phyloP scores from a whole-genome alignment of 2,888 invertebrate genomes.

The Platycheirus albimanus region DNA sequence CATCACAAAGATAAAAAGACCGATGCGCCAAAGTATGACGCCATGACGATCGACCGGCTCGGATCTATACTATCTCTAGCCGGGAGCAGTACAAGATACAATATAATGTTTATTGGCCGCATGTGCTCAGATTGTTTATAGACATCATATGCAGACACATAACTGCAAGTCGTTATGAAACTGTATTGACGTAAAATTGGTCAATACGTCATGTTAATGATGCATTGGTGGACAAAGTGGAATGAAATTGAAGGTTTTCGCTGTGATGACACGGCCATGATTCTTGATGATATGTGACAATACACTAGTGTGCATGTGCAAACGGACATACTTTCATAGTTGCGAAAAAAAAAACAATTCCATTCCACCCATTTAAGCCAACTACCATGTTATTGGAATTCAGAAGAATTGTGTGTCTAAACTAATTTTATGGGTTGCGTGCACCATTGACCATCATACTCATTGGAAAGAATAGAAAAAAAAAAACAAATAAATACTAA shows the following conservation, averaged over 20 bases:
- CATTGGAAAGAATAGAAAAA: no score
- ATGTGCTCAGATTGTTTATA: slow-evolving; percentile 22
- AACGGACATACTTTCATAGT: slow-evolving; percentile 63
- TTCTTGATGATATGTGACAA: slow-evolving; percentile 45
- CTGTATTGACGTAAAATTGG: slow-evolving; percentile 74
- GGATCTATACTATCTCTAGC: slow-evolving; percentile 12
- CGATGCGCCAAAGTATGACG: slow-evolving; percentile 42
- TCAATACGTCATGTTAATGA: slow-evolving; percentile 69
- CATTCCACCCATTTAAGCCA: slow-evolving; percentile 58
- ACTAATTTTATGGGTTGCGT: slow-evolving; percentile 51
- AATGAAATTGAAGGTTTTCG: slow-evolving; percentile 63
- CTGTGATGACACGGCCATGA: slow-evolving; percentile 14
- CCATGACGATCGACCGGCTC: not conserved
- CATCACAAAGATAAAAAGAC: slow-evolving; percentile 52
- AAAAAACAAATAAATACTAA: no score
- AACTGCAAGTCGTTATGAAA: slow-evolving; percentile 59
- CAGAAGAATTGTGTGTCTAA: slow-evolving; percentile 34
- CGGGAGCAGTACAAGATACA: slow-evolving; percentile 4
- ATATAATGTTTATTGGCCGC: no score
- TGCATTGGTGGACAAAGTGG: slow-evolving; percentile 45
- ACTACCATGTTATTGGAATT: slow-evolving; percentile 70
- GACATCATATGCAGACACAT: slow-evolving; percentile 40
- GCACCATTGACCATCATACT: no score
- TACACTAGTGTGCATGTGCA: slow-evolving; percentile 36
- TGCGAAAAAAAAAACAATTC: slow-evolving; percentile 68